Base-by-base conservation (phyloP, 1,140 invertebrate genomes). In the Ectropis grisescens region DNA sequence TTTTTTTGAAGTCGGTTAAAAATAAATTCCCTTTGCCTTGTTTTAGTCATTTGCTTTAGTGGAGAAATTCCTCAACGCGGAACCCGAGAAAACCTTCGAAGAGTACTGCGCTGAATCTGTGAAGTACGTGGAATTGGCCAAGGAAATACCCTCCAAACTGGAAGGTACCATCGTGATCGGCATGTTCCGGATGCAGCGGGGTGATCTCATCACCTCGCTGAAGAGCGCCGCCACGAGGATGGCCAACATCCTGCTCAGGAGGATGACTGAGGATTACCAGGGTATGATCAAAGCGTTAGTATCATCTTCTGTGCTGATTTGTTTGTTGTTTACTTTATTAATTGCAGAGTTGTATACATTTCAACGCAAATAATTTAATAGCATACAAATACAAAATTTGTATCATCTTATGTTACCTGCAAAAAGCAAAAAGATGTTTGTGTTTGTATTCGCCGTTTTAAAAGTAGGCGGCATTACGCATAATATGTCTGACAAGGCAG, bases 111-210 rank as follows among this genome's bases (percentile, higher is more conserved):
- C 82, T 8, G 71, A 89, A 42, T 86, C 93, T 5, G 68, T 87
- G 16, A 85, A 88, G 42, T 93, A 89, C 54, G 85, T 90, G 35
- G 65, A 84, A 16, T 71, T 93, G 13, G 84, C 86, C 6, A 81
- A 85, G 37, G 84, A 87, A 37, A 88, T 93, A 37, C 87, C 87
- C 5, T 78, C 85, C 1, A 84, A 87, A 31, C 83, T 90, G 11
- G 85, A 89, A 57, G 85, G 87, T 23, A 88, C 89, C 1, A 85
- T 92, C 14, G 86, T 89, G 11, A 88, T 93, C 37, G 93, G 93
- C 12, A 89, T 96, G 67, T 98, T 94, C 70, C 91, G 94, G 54
- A 88, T 98, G 47, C 88, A 94, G 62, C 87, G 94, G 37, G 87
- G 87, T 25, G 89, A 93, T 36, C 80, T 97, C n/a, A 92, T 97